phyloP scores from a whole-genome alignment of 2,797 vertebrate species.

The Psittacula echo region DNA sequence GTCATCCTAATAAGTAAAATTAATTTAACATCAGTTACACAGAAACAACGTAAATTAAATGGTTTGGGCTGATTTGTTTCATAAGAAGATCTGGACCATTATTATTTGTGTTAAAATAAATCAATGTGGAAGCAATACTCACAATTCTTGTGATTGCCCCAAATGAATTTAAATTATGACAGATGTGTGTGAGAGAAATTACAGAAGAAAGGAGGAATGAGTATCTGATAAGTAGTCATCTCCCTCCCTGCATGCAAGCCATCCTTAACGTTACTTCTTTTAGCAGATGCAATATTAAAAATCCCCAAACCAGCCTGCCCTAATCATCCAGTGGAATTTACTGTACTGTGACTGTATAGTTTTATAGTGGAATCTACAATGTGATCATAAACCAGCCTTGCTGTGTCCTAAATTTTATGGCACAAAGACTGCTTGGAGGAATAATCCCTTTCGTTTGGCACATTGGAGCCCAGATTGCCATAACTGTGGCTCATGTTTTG shows the following conservation, averaged over 20 bases:
- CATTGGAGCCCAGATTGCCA: constrained; percentile 59
- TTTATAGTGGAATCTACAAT: constrained; percentile 18
- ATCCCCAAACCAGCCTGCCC: background rate
- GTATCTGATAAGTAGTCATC: background rate
- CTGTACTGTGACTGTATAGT: background rate
- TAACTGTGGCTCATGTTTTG: constrained; percentile 71
- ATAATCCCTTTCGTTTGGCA: constrained; percentile 59
- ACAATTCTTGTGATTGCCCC: background rate
- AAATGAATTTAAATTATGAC: background rate
- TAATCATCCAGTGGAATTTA: constrained; percentile 16
- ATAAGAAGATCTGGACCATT: background rate
- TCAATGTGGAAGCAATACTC: background rate
- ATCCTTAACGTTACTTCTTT: background rate
- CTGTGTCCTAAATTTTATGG: constrained; percentile 63
- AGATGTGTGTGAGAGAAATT: background rate
- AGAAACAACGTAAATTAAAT: background rate
- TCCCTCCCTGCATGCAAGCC: background rate
- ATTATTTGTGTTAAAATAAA: background rate
- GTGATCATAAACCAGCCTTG: constrained; percentile 37
- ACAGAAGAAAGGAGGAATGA: background rate
- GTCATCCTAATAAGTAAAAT: background rate
- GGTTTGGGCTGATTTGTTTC: background rate
- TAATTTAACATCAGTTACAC: background rate
- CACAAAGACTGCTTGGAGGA: constrained; percentile 52
- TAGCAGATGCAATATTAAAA: background rate